Evolutionary conservation across 2,888 invertebrate species (phyloP).

Genomic region (Slavum lentiscoides): DNA sequence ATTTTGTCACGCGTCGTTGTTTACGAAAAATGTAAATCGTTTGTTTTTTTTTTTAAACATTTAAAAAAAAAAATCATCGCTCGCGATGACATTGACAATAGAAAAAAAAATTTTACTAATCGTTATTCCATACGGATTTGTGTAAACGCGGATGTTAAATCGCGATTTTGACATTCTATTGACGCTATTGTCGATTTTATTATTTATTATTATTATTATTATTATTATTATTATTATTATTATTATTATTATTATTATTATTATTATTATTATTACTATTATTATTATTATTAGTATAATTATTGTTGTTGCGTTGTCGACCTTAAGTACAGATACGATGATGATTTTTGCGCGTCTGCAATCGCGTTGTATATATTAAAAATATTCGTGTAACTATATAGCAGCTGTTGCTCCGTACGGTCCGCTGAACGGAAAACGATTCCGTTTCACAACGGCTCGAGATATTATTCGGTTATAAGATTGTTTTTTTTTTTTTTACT

Average conservation of each 20-base stretch:
- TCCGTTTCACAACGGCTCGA: slow-evolving; percentile 21
- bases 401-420: neutral
- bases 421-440: slow-evolving; percentile 22
- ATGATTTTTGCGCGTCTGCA: neutral
- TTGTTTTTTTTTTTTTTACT: neutral
- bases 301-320: neutral
- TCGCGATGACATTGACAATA: neutral
- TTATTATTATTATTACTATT: too few species aligned
- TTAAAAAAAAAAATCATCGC: too few species aligned
- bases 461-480: slow-evolving; percentile 7
- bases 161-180: neutral
- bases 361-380: too few species aligned
- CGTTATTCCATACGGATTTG: too few species aligned
- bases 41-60: too few species aligned
- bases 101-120: neutral
- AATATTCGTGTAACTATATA: too few species aligned
- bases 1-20: too few species aligned
- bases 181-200: neutral
- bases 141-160: neutral
- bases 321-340: slow-evolving; percentile 2
- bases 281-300: too few species aligned
- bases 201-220: neutral
- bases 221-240: too few species aligned
- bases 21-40: too few species aligned
- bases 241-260: too few species aligned